phyloP scores from a whole-genome alignment of 2,113 vertebrate genomes.

The Serilophus lunatus region DNA sequence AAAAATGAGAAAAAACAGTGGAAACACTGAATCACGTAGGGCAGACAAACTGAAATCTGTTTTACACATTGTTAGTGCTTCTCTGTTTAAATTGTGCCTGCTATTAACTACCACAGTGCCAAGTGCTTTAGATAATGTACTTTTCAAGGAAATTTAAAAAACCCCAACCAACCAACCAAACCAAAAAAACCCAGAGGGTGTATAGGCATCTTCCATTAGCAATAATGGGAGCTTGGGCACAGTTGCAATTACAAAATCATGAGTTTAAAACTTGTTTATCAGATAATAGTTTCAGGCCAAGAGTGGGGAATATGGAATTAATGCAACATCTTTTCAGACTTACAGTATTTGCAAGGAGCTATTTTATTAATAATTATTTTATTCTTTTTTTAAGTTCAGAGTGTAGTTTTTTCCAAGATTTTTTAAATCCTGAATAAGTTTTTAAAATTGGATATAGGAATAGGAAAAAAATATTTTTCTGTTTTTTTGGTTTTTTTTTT shows the following conservation, averaged over 20 bases:
- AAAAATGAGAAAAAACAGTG: not conserved
- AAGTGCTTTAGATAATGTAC: constrained; percentile 46
- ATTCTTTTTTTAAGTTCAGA: not conserved
- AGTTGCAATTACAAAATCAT: constrained; percentile 34
- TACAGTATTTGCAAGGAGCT: not conserved
- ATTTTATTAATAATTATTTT: not conserved
- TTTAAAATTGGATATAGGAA: not conserved
- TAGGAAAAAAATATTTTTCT: not conserved
- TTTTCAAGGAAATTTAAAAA: not conserved
- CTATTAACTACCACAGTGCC: constrained; percentile 14
- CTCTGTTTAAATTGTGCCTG: not conserved
- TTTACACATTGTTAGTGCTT: constrained; percentile 1
- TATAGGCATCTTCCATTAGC: constrained; percentile 50
- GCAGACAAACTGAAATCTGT: not conserved
- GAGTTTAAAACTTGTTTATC: constrained; percentile 36
- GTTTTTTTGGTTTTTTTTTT: not conserved
- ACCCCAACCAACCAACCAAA: not conserved
- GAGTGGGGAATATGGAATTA: not conserved
- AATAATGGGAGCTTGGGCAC: constrained; percentile 46
- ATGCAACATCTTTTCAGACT: not conserved
- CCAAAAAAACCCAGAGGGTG: not conserved
- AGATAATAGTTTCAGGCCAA: not conserved
- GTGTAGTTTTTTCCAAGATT: not conserved
- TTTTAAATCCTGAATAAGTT: not conserved
- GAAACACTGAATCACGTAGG: not conserved